A percentile compares a stretch with the other conserved stretches of the same genome.
phyloP scores from a whole-genome alignment of 2,797 vertebrate genomes.

The Threskiornis aethiopicus region DNA sequence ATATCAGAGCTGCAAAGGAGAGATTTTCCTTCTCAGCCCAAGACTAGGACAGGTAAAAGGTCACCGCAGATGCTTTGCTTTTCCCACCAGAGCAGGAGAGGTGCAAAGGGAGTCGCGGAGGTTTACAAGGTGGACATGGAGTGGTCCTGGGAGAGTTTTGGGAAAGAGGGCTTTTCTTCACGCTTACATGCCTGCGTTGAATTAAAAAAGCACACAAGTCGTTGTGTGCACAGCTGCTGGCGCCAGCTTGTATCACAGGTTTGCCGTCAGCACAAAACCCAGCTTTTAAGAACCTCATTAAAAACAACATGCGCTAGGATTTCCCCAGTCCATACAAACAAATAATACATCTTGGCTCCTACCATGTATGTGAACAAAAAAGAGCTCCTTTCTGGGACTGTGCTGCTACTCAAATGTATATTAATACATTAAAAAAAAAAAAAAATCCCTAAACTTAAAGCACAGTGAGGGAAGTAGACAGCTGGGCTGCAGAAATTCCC shows the following conservation, averaged over 20 bases:
- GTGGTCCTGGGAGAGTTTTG: background rate
- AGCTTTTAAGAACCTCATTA: background rate
- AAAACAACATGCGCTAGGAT: background rate
- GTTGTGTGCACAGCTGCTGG: background rate
- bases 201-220: background rate
- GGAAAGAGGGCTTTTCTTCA: background rate
- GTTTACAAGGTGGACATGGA: accelerated
- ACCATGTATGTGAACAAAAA: background rate
- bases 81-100: background rate
- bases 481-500: background rate
- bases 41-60: background rate
- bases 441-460: background rate
- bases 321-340: background rate
- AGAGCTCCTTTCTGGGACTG: background rate
- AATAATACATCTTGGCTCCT: background rate
- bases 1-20: background rate
- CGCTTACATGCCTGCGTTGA: background rate
- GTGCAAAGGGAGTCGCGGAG: background rate
- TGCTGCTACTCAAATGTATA: background rate
- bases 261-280: background rate
- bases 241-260: background rate
- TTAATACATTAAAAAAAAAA: background rate
- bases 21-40: background rate
- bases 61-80: background rate
- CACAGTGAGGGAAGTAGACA: background rate